phyloP scores from a whole-genome alignment of 2,113 vertebrate genomes.

The Alligator mississippiensis region DNA sequence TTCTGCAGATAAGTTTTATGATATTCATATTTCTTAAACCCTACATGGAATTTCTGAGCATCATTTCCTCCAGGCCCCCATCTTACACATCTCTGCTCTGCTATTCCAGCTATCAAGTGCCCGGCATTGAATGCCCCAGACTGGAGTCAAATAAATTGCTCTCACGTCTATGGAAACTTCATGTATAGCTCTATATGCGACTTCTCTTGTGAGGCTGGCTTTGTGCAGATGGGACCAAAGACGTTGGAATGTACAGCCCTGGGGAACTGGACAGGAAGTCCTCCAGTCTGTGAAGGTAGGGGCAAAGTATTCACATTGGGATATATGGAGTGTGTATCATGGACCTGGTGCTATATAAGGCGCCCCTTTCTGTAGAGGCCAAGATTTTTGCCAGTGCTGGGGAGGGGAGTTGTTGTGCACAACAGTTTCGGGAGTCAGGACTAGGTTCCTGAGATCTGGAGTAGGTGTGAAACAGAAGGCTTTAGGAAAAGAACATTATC shows the following conservation, averaged over 20 bases:
- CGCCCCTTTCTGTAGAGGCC: background rate
- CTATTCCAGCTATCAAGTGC: slow-evolving; percentile 55
- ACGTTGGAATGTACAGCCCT: slow-evolving; percentile 59
- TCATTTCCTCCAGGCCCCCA: background rate
- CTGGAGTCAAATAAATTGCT: slow-evolving; percentile 67
- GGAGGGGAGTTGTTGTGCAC: background rate
- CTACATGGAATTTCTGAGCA: background rate
- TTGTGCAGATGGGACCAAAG: slow-evolving; percentile 55
- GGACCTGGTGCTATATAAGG: too few species aligned
- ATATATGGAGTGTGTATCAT: background rate
- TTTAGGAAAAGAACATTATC: background rate
- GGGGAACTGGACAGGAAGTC: slow-evolving; percentile 73
- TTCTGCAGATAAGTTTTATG: background rate
- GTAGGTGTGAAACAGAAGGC: too few species aligned
- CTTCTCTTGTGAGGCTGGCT: slow-evolving; percentile 80
- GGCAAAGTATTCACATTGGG: fast-evolving
- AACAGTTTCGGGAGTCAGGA: too few species aligned
- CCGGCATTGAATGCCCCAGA: slow-evolving; percentile 19
- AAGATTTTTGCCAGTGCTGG: background rate
- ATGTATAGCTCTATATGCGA: slow-evolving; percentile 78
- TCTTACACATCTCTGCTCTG: background rate
- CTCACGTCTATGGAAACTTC: slow-evolving; percentile 61
- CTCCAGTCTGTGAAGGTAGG: slow-evolving; percentile 68
- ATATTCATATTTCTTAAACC: too few species aligned
- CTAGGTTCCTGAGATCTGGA: background rate